Conservation (phyloP, 2,797 vertebrate genomes). For the Rhinichthys osculus region DNA sequence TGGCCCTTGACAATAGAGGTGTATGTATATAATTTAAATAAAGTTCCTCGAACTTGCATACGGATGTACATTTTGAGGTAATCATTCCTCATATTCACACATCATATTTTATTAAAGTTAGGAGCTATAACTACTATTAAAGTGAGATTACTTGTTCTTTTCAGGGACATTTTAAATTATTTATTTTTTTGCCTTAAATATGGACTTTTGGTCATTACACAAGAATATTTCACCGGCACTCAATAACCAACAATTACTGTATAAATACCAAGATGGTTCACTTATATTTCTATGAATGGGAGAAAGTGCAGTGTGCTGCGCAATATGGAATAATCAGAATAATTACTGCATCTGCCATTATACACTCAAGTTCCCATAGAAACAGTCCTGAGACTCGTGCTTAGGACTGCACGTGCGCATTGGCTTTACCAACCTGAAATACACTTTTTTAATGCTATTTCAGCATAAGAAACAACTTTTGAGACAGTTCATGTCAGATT, state of each 20-base stretch:
- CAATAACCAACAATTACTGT: too few species aligned
- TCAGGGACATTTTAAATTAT: too few species aligned
- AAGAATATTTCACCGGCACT: too few species aligned
- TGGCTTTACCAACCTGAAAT: not conserved
- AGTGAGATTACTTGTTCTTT: too few species aligned
- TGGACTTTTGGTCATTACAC: too few species aligned
- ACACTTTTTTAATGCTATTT: not conserved
- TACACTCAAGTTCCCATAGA: not conserved
- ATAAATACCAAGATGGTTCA: not conserved
- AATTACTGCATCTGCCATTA: too few species aligned
- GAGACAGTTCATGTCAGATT: not conserved
- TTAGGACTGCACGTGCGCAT: not conserved
- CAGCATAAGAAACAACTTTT: not conserved
- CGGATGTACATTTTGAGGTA: not conserved
- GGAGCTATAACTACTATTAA: too few species aligned
- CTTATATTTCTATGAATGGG: not conserved
- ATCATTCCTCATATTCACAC: not conserved
- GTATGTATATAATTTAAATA: not conserved
- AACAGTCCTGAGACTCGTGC: not conserved
- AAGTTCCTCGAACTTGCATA: not conserved
- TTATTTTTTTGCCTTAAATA: too few species aligned
- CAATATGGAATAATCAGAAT: not conserved
- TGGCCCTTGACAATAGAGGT: not conserved
- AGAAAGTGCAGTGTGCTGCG: not conserved
- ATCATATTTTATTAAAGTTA: not conserved